Evolutionary conservation across 2,888 invertebrate genomes (phyloP), one percentile per base, ranked within the genome.

Genomic region (Erebia aethiops): DNA sequence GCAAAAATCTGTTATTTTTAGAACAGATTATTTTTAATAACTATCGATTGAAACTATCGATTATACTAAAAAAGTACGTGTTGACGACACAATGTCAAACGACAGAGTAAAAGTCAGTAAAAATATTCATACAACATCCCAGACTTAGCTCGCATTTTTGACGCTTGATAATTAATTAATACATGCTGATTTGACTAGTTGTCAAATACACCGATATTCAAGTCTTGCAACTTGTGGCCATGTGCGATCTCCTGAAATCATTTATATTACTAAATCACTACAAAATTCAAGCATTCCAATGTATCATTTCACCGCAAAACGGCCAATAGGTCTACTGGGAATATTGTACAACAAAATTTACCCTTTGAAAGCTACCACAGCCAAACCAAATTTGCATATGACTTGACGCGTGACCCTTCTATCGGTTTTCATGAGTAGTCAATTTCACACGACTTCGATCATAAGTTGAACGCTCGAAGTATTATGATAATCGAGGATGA

Each of bases 321-420:
- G 70, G 58, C 66, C 62, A 51, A 63, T 67, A 41, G 70, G 70
- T 67, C 69, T 52, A 62, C 62, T 58, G 62, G 63, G 72, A 57
- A 70, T 72, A 72, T 72, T 70, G 70, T 72, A 70, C 67, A 67
- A 72, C 67, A 71, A 72, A 72, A 72, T 71, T 41, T 64, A 67
- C 54, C 70, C 70, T 70, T 67, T 67, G 68, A 71, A 73, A 68
- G 73, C 72, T 70, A 72, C 63, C 63, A 51, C 54, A 70, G 60
- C 70, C 67, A 68, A 73, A 73, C 71, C 43, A 68, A 73, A 73
- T 73, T 73, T 73, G 68, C 73, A 73, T 73, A 68, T 71, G 71
- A 71, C 73, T 73, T 68, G 64, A 68, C 67, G 64, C 71, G 67
- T 73, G 65, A 67, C 67, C 71, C 73, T 68, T 71, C 61, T 61